Percentiles rank a stretch among this genome's conserved stretches.
These are phyloP conservation scores for Phrynocephalus guinanensis DNA, from an alignment of 2,797 vertebrate genomes.

Conservation along the genomic window DNA sequence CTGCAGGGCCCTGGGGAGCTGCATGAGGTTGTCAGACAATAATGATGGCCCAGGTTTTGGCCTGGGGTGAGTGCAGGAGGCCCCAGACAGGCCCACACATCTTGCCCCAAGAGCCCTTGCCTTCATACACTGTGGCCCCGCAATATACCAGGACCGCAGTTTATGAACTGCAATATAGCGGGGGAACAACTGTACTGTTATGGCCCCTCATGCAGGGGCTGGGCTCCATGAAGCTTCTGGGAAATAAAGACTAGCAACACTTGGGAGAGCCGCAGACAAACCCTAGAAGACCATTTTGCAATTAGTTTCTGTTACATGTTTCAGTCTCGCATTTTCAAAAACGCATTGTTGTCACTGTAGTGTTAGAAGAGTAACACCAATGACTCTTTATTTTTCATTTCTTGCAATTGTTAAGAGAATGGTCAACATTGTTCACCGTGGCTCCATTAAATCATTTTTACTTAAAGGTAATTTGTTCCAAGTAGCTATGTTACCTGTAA, in stretches of 20 bases:
- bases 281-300: neutral
- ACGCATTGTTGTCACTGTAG: neutral
- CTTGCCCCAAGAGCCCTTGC: too few species aligned
- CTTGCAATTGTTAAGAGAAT: neutral
- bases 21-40: neutral
- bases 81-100: too few species aligned
- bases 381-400: too few species aligned
- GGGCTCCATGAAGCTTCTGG: neutral
- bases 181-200: neutral
- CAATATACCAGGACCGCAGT: too few species aligned
- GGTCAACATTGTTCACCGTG: neutral
- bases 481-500: neutral
- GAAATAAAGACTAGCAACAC: neutral
- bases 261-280: neutral
- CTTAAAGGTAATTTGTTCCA: neutral
- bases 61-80: too few species aligned
- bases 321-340: too few species aligned
- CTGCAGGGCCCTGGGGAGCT: neutral
- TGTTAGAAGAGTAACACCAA: neutral
- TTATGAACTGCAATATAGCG: too few species aligned
- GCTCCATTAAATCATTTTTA: too few species aligned
- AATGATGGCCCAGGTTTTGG: neutral
- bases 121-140: too few species aligned
- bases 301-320: neutral
- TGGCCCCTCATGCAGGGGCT: too few species aligned